Percentiles rank a stretch among this genome's conserved stretches.
Evolutionary conservation across 1,140 invertebrate species (phyloP).

Genomic region (Scaptomyza montana): DNA sequence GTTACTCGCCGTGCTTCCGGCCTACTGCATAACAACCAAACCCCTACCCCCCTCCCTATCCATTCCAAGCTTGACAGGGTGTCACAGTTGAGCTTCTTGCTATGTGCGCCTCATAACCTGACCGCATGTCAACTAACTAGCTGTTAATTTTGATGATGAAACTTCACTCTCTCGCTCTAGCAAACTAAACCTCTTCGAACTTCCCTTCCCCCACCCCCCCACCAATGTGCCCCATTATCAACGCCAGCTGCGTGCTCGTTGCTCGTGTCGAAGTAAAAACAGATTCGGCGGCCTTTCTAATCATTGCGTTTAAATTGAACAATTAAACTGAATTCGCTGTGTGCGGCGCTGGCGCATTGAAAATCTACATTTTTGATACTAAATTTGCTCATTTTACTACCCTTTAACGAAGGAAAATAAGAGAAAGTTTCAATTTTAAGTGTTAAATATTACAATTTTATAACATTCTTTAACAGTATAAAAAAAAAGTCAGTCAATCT

Average conservation of each 20-base stretch:
- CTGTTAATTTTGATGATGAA: constrained; percentile 31
- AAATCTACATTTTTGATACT: constrained; percentile 17
- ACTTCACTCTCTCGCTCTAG: background rate
- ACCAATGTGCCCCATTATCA: constrained; percentile 57
- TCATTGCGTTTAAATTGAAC: constrained; percentile 71
- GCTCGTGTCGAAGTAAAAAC: constrained; percentile 49
- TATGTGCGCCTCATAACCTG: constrained; percentile 31
- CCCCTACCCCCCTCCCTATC: background rate
- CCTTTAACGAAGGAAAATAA: background rate
- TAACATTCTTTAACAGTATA: too few relatives aligned
- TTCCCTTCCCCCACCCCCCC: background rate
- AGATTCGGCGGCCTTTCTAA: constrained; percentile 42
- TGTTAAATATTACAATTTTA: too few relatives aligned
- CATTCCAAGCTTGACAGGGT: background rate
- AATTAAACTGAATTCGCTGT: constrained; percentile 72
- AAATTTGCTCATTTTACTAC: background rate
- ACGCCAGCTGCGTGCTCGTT: constrained; percentile 68
- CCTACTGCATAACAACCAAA: constrained; percentile 25
- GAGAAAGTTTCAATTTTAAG: background rate
- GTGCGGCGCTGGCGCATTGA: constrained; percentile 53
- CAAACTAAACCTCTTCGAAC: too few relatives aligned
- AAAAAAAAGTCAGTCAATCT: too few relatives aligned
- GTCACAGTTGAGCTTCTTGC: constrained; percentile 5
- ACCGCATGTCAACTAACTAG: constrained; percentile 15
- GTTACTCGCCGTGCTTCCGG: constrained; percentile 52